Conservation (phyloP, 2,888 invertebrate species). For the Uropetala carovei region DNA sequence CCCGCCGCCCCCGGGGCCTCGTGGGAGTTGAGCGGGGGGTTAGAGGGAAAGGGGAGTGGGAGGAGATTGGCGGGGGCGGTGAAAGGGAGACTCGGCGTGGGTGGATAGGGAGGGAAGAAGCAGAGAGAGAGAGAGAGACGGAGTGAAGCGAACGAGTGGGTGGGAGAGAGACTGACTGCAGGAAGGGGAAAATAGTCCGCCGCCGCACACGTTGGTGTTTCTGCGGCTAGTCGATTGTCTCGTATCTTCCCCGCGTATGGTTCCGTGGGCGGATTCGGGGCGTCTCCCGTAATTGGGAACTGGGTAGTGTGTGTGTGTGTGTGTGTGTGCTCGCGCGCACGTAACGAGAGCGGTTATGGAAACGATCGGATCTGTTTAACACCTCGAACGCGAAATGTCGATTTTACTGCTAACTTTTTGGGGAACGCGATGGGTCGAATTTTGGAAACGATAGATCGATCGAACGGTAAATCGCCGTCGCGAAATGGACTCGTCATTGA, state of each 20-base stretch:
- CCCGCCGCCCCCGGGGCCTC: constrained; percentile 40
- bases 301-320: not conserved
- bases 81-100: constrained; percentile 56
- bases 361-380: constrained; percentile 15
- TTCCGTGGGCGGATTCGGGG: constrained; percentile 41
- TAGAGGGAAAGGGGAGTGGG: not conserved
- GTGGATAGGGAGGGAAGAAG: constrained; percentile 11
- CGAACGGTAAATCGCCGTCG: not conserved
- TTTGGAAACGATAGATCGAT: not conserved
- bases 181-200: constrained; percentile 36
- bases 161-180: not conserved
- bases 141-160: not conserved
- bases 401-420: not conserved
- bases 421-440: not conserved
- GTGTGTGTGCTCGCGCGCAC: too few relatives aligned
- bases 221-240: constrained; percentile 40
- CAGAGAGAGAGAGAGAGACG: not conserved
- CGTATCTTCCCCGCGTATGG: constrained; percentile 1
- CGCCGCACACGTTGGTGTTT: not conserved
- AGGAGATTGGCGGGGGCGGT: constrained; percentile 37
- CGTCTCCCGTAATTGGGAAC: not conserved
- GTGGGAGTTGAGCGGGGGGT: constrained; percentile 29
- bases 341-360: not conserved
- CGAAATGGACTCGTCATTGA: too few relatives aligned
- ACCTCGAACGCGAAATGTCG: not conserved